Conservation (phyloP, 2,113 vertebrate species). For the Phyllostomus hastatus region DNA sequence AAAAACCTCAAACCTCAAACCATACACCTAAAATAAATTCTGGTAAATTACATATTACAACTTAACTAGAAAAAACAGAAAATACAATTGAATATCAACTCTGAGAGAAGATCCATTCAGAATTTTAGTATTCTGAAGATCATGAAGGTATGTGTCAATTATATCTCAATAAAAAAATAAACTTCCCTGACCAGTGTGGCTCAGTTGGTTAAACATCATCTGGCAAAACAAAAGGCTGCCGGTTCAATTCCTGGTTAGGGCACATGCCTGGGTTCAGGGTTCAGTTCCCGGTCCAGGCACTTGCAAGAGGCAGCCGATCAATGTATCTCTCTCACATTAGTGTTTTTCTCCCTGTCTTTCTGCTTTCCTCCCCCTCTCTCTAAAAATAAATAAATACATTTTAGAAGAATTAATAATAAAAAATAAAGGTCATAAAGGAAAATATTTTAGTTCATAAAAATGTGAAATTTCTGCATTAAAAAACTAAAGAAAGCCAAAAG, state of each 20-base stretch:
- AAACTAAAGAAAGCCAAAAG: background rate
- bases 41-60: background rate
- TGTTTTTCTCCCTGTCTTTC: too few relatives aligned
- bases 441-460: background rate
- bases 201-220: too few relatives aligned
- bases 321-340: too few relatives aligned
- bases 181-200: too few relatives aligned
- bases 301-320: too few relatives aligned
- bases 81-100: background rate
- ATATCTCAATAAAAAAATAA: background rate
- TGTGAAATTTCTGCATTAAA: background rate
- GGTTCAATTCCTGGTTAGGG: too few relatives aligned
- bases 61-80: slow-evolving; percentile 13
- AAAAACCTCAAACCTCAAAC: background rate
- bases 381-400: too few relatives aligned
- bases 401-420: background rate
- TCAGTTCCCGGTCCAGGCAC: too few relatives aligned
- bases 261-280: too few relatives aligned
- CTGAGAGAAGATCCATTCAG: background rate
- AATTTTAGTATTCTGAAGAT: background rate
- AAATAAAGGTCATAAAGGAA: background rate
- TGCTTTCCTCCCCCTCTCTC: too few relatives aligned
- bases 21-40: background rate
- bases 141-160: background rate
- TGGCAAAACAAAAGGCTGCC: too few relatives aligned